These are phyloP conservation scores for Phoenicopterus ruber DNA, from an alignment of 2,113 vertebrate species.

Conservation along the genomic window DNA sequence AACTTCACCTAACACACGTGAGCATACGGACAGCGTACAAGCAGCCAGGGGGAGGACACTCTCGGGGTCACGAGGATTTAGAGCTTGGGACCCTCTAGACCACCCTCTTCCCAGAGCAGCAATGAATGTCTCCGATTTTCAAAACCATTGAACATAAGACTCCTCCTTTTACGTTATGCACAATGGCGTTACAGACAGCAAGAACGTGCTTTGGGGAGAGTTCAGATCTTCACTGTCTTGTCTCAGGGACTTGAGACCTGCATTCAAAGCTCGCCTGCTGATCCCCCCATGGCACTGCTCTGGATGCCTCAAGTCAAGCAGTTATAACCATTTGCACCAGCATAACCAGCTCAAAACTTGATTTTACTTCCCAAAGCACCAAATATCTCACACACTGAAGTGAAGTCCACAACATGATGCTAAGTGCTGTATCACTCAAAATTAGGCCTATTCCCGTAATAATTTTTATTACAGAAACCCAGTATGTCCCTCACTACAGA, in stretches of 20 bases:
- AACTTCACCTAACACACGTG: not conserved
- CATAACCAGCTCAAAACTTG: not conserved
- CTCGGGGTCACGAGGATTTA: not conserved
- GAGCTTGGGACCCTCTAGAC: not conserved
- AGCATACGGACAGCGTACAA: not conserved
- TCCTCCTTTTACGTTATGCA: not conserved
- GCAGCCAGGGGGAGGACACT: not conserved
- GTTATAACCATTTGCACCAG: not conserved
- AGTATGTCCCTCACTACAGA: not conserved
- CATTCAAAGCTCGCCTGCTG: not conserved
- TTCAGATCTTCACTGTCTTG: not conserved
- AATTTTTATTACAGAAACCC: not conserved
- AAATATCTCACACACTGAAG: not conserved
- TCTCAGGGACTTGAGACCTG: not conserved
- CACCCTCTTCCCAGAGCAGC: not conserved
- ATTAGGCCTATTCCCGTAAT: not conserved
- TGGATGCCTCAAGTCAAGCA: not conserved
- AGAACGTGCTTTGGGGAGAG: not conserved
- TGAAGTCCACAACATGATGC: not conserved
- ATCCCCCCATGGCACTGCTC: not conserved
- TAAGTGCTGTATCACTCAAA: not conserved
- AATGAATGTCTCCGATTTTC: not conserved
- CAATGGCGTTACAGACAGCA: not conserved
- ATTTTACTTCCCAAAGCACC: not conserved
- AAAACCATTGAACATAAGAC: not conserved